Percentiles rank a stretch among this genome's conserved stretches.
phyloP scores from a whole-genome alignment of 2,888 invertebrate genomes.

The Megalurothrips usitatus region DNA sequence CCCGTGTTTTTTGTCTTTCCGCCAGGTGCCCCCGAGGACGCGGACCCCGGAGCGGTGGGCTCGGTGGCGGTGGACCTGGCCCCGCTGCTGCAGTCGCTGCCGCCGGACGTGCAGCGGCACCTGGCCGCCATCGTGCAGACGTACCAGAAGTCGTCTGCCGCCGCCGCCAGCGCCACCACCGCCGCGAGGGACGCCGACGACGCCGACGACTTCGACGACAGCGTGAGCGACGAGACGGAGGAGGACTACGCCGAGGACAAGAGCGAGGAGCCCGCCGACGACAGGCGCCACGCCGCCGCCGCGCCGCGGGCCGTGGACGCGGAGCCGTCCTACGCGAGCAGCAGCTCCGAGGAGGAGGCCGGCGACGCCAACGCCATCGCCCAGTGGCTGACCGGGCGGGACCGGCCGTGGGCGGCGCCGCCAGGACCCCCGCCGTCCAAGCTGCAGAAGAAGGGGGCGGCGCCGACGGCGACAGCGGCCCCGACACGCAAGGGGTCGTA shows the following conservation, averaged over 20 bases:
- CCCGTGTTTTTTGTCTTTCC: background rate
- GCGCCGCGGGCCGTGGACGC: background rate
- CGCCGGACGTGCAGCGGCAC: slow-evolving; percentile 14
- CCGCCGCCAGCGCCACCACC: background rate
- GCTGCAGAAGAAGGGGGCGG: background rate
- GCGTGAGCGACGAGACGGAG: background rate
- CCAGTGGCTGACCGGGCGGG: background rate
- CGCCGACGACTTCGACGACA: background rate
- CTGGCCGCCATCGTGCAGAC: slow-evolving; percentile 12
- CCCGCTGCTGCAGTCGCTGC: slow-evolving; percentile 13
- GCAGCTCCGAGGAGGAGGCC: background rate
- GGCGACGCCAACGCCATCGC: background rate
- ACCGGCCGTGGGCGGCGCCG: background rate
- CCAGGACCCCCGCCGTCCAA: background rate
- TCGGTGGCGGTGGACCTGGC: slow-evolving; percentile 9
- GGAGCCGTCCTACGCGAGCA: background rate
- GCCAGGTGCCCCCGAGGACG: background rate
- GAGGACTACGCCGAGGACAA: slow-evolving; percentile 5
- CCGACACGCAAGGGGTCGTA: background rate
- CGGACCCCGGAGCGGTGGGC: background rate
- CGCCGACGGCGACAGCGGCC: background rate
- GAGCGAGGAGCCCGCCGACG: background rate
- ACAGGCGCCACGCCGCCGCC: background rate
- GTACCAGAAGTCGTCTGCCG: background rate
- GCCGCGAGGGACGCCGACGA: background rate